These are phyloP conservation scores for Rhineura floridana DNA, from an alignment of 2,113 vertebrate species.

Conservation along the genomic window DNA sequence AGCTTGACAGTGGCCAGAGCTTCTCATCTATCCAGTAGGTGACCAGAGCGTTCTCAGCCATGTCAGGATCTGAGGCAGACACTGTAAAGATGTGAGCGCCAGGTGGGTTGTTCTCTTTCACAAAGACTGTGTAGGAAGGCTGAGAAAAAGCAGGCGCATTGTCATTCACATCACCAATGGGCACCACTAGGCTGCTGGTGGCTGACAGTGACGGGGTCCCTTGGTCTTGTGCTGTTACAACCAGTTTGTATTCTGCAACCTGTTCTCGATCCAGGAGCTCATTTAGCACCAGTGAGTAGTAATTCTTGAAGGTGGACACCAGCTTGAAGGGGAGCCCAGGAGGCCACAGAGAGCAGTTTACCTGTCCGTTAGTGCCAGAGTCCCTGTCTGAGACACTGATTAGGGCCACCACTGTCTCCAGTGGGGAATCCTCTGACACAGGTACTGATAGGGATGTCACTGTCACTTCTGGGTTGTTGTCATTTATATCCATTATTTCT, in stretches of 20 bases:
- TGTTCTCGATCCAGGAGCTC: slow-evolving; percentile 78
- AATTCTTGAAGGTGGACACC: slow-evolving; percentile 60
- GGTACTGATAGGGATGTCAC: slow-evolving; percentile 79
- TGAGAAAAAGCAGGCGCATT: slow-evolving; percentile 72
- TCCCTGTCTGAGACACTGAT: slow-evolving; percentile 85
- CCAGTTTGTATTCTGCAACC: slow-evolving; percentile 68
- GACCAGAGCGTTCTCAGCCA: slow-evolving; percentile 72
- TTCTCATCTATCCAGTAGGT: slow-evolving; percentile 72
- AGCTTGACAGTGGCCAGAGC: slow-evolving; percentile 57
- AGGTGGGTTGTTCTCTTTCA: slow-evolving; percentile 69
- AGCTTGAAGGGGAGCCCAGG: slow-evolving; percentile 61
- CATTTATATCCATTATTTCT: slow-evolving; percentile 82
- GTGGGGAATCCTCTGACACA: slow-evolving; percentile 78
- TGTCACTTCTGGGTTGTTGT: slow-evolving; percentile 82
- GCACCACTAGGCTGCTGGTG: slow-evolving; percentile 65
- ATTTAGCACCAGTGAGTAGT: slow-evolving; percentile 71
- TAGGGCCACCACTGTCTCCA: slow-evolving; percentile 83
- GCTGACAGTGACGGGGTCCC: slow-evolving; percentile 68
- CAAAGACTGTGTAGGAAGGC: slow-evolving; percentile 72
- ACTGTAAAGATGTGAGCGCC: slow-evolving; percentile 73
- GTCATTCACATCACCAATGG: slow-evolving; percentile 80
- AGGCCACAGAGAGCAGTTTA: slow-evolving; percentile 64
- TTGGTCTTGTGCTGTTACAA: slow-evolving; percentile 62
- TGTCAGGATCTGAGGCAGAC: slow-evolving; percentile 70
- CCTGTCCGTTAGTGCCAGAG: slow-evolving; percentile 75